Evolutionary conservation across 2,888 invertebrate genomes (phyloP).

Genomic region (Drosophila yooni): DNA sequence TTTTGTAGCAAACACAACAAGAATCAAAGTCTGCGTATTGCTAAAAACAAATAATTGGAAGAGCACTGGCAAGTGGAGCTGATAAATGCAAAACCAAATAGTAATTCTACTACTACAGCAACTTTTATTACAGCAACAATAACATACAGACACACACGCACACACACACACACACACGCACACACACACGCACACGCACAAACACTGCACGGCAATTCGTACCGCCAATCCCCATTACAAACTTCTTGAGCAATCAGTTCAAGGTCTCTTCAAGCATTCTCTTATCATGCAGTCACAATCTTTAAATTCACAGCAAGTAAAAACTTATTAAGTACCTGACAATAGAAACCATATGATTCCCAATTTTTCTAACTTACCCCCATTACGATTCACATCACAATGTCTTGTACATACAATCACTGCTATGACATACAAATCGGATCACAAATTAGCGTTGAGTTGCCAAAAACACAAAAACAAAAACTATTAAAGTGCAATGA

Average conservation of each 20-base stretch:
- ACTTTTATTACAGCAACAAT: constrained; percentile 4
- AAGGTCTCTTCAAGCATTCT: constrained; percentile 8
- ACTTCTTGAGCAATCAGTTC: constrained; percentile 43
- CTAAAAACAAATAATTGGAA: constrained; percentile 66
- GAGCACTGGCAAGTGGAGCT: constrained; percentile 60
- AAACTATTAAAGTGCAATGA: constrained; percentile 45
- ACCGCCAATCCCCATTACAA: constrained; percentile 34
- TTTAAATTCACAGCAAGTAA: constrained; percentile 16
- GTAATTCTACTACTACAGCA: constrained; percentile 26
- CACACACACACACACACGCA: constrained; percentile 17
- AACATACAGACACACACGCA: constrained; percentile 4
- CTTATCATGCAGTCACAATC: constrained; percentile 5
- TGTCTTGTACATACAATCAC: constrained; percentile 61
- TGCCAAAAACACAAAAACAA: constrained; percentile 34
- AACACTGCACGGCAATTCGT: constrained; percentile 51
- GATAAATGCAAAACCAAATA: constrained; percentile 44
- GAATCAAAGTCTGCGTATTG: constrained; percentile 81
- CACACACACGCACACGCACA: constrained; percentile 3
- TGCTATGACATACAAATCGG: neutral
- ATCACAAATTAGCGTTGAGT: constrained; percentile 45
- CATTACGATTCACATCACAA: constrained; percentile 8
- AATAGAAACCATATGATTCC: constrained; percentile 62
- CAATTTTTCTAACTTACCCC: constrained; percentile 17
- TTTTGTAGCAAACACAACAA: constrained; percentile 83
- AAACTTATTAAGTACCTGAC: constrained; percentile 78